phyloP scores from a whole-genome alignment of 2,797 vertebrate genomes.

The Arrhamphus sclerolepis region DNA sequence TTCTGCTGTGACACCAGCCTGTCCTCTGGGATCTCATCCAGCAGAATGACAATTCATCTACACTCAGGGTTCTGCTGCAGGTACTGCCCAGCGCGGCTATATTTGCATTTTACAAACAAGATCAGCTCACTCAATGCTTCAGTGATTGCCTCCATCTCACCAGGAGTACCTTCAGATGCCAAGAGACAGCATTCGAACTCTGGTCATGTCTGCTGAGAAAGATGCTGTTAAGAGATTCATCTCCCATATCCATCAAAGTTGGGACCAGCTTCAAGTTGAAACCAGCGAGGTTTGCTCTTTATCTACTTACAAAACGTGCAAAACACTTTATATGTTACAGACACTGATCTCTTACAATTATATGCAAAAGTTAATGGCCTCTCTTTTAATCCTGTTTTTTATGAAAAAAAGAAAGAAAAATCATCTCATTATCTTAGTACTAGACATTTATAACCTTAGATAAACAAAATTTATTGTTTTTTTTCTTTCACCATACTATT shows the following conservation, averaged over 20 bases:
- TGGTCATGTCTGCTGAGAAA: constrained; percentile 86
- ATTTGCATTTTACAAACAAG: constrained; percentile 11
- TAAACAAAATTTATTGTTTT: too few relatives aligned
- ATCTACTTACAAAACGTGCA: not conserved
- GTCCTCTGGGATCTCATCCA: constrained; percentile 89
- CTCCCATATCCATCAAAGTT: constrained; percentile 86
- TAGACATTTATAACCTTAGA: too few relatives aligned
- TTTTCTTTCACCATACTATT: too few relatives aligned
- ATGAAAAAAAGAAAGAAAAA: too few relatives aligned
- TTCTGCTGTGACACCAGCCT: constrained; percentile 74
- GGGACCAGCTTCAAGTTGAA: constrained; percentile 86
- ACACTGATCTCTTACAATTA: too few relatives aligned
- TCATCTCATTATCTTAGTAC: too few relatives aligned
- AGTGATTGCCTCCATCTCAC: constrained; percentile 14
- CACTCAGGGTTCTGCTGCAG: constrained; percentile 86
- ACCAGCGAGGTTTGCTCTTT: constrained; percentile 73
- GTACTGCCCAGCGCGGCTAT: constrained; percentile 60
- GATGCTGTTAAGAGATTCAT: constrained; percentile 87
- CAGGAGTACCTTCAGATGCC: constrained; percentile 91
- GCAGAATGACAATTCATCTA: constrained; percentile 82
- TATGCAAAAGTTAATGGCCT: too few relatives aligned
- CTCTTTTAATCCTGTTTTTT: too few relatives aligned
- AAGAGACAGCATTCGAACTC: constrained; percentile 83
- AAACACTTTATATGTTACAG: too few relatives aligned
- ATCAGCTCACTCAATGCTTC: constrained; percentile 9